Evolutionary conservation across 1,140 invertebrate species (phyloP).

Genomic region (Helicoverpa zea): DNA sequence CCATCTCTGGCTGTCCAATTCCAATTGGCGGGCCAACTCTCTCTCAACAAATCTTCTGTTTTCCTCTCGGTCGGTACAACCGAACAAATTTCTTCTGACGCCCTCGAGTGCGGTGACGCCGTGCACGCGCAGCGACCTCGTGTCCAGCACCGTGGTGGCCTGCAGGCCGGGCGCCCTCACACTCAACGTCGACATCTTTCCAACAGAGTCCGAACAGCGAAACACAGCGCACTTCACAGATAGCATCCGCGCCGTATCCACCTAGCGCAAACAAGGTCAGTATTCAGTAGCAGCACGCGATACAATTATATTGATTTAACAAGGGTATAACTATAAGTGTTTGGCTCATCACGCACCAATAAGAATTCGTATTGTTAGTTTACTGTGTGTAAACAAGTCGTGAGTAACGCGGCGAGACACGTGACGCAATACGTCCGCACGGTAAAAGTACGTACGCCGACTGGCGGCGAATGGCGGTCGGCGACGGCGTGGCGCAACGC

Average conservation of each 20-base stretch:
- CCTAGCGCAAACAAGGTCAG: conserved; percentile 76
- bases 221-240: conserved; percentile 74
- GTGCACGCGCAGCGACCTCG: conserved; percentile 73
- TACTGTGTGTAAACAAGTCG: conserved; percentile 76
- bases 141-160: conserved; percentile 78
- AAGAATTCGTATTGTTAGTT: conserved; percentile 68
- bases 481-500: conserved; percentile 36
- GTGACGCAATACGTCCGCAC: conserved; percentile 68
- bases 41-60: conserved; percentile 80
- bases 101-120: conserved; percentile 78
- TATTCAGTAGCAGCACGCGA: conserved; percentile 63
- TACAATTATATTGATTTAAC: conserved; percentile 56
- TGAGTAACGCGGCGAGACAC: conserved; percentile 66
- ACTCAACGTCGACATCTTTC: conserved; percentile 83
- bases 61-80: conserved; percentile 79
- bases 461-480: conserved; percentile 50
- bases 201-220: conserved; percentile 68
- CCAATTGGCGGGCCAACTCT: conserved; percentile 77
- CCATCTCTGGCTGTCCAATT: conserved; percentile 82
- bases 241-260: conserved; percentile 76
- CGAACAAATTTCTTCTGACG: conserved; percentile 82
- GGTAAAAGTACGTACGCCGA: conserved; percentile 62
- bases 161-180: conserved; percentile 79
- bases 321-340: conserved; percentile 60
- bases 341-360: conserved; percentile 79